A percentile compares a stretch with the other conserved stretches of the same genome.
phyloP scores from a whole-genome alignment of 2,888 invertebrate species.

The Chrysomela aeneicollis region DNA sequence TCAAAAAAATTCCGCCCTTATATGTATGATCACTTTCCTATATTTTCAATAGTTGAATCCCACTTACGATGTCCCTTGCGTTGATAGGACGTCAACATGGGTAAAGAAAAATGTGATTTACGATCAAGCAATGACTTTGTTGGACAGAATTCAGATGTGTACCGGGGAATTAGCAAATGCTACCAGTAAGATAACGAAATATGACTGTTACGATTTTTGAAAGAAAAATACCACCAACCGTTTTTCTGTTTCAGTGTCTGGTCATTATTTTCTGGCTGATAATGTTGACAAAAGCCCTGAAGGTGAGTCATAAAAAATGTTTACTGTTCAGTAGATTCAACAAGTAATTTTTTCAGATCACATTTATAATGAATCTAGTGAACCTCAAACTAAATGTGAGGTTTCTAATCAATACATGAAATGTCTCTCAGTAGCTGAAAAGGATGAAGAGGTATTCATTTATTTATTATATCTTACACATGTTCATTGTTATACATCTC shows the following conservation, averaged over 20 bases:
- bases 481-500: too few relatives aligned
- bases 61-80: slow-evolving; percentile 46
- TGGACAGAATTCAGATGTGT: slow-evolving; percentile 43
- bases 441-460: slow-evolving; percentile 31
- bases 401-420: slow-evolving; percentile 48
- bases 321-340: neutral
- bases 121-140: slow-evolving; percentile 44
- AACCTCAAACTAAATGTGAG: slow-evolving; percentile 47
- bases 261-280: slow-evolving; percentile 37
- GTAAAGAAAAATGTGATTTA: slow-evolving; percentile 49
- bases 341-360: slow-evolving; percentile 23
- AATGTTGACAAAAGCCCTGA: slow-evolving; percentile 24
- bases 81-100: slow-evolving; percentile 49
- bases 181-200: slow-evolving; percentile 35
- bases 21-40: slow-evolving; percentile 25
- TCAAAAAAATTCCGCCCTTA: slow-evolving; percentile 47
- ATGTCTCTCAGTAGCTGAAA: slow-evolving; percentile 43
- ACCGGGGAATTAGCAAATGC: slow-evolving; percentile 43
- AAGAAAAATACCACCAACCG: neutral
- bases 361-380: neutral
- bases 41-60: slow-evolving; percentile 46
- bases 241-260: slow-evolving; percentile 32
- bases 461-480: too few relatives aligned
- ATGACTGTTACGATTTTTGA: too few relatives aligned
- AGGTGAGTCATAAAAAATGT: slow-evolving; percentile 33